Evolutionary conservation across 2,888 invertebrate species (phyloP).

Genomic region (Polylopha cassiicola): DNA sequence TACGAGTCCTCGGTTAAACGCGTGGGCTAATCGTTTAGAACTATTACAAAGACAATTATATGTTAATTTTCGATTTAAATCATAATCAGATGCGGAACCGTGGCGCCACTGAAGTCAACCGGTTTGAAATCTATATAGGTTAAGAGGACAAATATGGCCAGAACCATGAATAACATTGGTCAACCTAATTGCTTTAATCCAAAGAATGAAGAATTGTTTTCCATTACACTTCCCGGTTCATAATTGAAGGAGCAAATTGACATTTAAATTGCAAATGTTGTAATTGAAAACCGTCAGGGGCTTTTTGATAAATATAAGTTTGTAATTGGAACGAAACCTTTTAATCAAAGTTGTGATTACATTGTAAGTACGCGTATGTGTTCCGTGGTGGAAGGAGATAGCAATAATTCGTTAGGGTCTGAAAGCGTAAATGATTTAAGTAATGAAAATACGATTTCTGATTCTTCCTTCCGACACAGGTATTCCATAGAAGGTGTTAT

Average conservation of each 20-base stretch:
- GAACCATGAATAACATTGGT: conserved; percentile 36
- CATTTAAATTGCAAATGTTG: background rate
- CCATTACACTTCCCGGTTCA: conserved; percentile 7
- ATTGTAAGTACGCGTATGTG: too few species aligned
- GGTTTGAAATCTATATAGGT: conserved; percentile 34
- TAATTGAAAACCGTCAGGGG: conserved; percentile 1
- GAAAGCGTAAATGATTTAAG: too few species aligned
- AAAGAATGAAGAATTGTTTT: conserved; percentile 40
- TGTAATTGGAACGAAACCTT: too few species aligned
- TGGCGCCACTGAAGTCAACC: conserved; percentile 43
- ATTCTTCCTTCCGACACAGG: too few species aligned
- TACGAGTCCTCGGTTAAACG: conserved; percentile 10
- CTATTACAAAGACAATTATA: conserved; percentile 41
- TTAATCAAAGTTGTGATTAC: too few species aligned
- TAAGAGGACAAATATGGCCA: conserved; percentile 36
- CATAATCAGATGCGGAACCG: conserved; percentile 39
- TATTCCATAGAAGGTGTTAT: too few species aligned
- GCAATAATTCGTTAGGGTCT: too few species aligned
- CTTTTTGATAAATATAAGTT: background rate
- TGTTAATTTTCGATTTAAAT: conserved; percentile 50
- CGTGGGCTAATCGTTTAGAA: conserved; percentile 27
- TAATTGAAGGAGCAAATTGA: conserved; percentile 28
- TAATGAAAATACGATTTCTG: too few species aligned
- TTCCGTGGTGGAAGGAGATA: too few species aligned
- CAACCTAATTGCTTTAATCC: conserved; percentile 45